These are phyloP conservation scores for Cherax destructor DNA, from an alignment of 1,140 invertebrate species.

Conservation along the genomic window DNA sequence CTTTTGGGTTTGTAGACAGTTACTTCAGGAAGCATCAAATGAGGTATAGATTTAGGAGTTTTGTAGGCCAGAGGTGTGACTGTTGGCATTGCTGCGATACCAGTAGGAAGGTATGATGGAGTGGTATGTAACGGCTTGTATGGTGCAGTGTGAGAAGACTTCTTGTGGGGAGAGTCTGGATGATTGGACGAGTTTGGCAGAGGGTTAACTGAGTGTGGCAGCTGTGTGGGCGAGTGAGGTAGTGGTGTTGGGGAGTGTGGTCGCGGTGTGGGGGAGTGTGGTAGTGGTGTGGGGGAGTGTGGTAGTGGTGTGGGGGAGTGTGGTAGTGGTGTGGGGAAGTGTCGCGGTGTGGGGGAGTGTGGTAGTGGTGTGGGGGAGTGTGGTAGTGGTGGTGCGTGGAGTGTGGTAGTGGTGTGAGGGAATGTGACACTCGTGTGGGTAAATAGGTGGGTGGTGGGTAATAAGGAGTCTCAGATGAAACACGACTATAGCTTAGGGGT, in stretches of 20 bases:
- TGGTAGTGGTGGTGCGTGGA: no score
- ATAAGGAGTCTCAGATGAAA: neutral
- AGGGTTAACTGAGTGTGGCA: neutral
- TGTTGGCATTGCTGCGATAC: neutral
- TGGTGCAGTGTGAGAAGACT: conserved; percentile 2
- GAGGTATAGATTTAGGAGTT: neutral
- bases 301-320: neutral
- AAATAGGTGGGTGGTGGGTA: neutral
- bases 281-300: neutral
- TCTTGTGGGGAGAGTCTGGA: neutral
- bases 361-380: no score
- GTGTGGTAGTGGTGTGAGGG: no score
- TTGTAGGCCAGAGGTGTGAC: neutral
- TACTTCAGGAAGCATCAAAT: conserved; percentile 44
- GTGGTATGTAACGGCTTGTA: conserved; percentile 23
- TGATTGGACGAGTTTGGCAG: no score
- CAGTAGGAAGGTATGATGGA: neutral
- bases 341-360: no score
- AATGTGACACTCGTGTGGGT: neutral
- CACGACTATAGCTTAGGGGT: no score
- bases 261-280: no score
- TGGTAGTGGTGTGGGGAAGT: no score
- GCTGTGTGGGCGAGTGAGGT: neutral
- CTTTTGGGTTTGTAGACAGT: conserved; percentile 45
- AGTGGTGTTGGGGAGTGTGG: neutral